phyloP scores from a whole-genome alignment of 2,797 vertebrate genomes.

The Danio tinwini region DNA sequence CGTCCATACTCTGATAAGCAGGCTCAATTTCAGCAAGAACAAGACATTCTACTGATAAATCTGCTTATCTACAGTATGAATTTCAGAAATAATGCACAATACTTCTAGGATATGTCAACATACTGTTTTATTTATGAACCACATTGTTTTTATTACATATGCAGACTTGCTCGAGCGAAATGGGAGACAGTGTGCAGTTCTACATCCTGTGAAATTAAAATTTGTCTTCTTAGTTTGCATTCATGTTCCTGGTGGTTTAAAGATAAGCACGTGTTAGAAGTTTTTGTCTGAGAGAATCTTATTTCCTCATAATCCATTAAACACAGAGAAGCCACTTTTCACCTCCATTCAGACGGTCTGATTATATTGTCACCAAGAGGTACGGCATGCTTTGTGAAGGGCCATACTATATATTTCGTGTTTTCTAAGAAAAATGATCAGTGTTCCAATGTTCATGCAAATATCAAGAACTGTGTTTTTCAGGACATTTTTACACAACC shows the following conservation, averaged over 20 bases:
- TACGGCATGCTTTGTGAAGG: not conserved
- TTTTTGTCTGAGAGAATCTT: slow-evolving; percentile 53
- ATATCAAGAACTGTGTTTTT: not conserved
- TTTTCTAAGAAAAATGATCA: not conserved
- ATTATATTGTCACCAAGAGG: slow-evolving; percentile 28
- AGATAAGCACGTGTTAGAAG: slow-evolving; percentile 34
- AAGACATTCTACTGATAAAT: not conserved
- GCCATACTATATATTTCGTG: not conserved
- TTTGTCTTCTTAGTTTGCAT: slow-evolving; percentile 15
- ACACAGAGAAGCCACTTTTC: slow-evolving; percentile 28
- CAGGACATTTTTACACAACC: not conserved
- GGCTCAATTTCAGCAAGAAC: not conserved
- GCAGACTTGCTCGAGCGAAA: not conserved
- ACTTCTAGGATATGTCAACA: not conserved
- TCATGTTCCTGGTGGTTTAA: slow-evolving; percentile 20
- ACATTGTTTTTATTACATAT: not conserved
- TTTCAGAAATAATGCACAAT: slow-evolving; percentile 3
- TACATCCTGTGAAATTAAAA: slow-evolving; percentile 20
- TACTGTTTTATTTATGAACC: not conserved
- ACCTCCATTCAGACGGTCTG: slow-evolving; percentile 16
- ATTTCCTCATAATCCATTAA: slow-evolving; percentile 55
- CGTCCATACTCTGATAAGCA: slow-evolving; percentile 19
- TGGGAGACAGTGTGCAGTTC: not conserved
- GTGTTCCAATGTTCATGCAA: not conserved
- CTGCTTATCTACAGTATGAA: not conserved